Conservation (phyloP, 2,797 vertebrate genomes). For the Muraenolepis orangiensis region DNA sequence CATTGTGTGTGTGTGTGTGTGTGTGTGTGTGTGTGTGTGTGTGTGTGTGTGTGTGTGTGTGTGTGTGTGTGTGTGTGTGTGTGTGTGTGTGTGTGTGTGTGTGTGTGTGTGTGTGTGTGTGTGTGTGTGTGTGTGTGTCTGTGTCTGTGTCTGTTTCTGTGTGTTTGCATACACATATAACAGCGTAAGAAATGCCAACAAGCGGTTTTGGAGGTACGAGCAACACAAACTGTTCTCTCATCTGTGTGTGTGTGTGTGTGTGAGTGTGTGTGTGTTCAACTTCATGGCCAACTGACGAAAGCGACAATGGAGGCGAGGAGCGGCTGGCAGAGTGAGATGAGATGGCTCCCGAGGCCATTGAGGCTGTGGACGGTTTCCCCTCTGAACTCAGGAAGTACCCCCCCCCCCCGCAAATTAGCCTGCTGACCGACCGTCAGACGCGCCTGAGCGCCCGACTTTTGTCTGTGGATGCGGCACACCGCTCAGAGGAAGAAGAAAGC, state of each 20-base stretch:
- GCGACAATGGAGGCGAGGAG: conserved; percentile 20
- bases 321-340: conserved; percentile 30
- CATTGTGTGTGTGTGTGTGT: not conserved
- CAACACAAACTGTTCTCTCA: no score
- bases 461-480: not conserved
- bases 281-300: not conserved
- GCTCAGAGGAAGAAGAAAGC: not conserved
- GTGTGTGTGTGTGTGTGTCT: no score
- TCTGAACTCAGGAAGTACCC: conserved; percentile 59
- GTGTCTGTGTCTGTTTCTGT: no score
- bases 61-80: no score
- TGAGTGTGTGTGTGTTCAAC: no score
- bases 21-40: no score
- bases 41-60: no score
- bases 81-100: not conserved
- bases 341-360: conserved; percentile 28
- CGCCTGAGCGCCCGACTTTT: conserved; percentile 12
- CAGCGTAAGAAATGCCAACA: no score
- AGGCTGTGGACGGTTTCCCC: conserved; percentile 32
- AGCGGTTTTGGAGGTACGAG: no score
- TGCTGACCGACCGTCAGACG: conserved; percentile 41
- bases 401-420: conserved; percentile 28
- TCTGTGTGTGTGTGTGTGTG: no score
- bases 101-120: no score
- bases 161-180: no score